Conservation (phyloP, 2,113 vertebrate genomes). For the Hydrochoerus hydrochaeris region DNA sequence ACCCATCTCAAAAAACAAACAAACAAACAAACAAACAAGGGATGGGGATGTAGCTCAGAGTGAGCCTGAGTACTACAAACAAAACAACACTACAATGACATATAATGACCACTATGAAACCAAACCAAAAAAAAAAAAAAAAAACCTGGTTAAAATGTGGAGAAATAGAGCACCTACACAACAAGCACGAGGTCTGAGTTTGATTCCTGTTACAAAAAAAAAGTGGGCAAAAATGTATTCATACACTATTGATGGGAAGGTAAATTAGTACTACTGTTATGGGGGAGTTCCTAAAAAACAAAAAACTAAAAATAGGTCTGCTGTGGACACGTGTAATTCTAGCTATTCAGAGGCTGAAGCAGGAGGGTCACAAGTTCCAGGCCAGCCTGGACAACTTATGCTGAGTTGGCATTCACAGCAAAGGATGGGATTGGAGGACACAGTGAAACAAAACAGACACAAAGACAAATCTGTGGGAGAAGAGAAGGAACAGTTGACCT, state of each 20-base stretch:
- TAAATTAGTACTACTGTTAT: not conserved
- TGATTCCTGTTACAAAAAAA: no score
- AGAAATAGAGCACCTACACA: no score
- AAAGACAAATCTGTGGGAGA: not conserved
- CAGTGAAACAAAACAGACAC: not conserved
- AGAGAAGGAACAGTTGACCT: not conserved
- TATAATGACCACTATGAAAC: not conserved
- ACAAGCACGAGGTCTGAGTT: no score
- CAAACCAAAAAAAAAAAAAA: not conserved
- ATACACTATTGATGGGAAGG: not conserved
- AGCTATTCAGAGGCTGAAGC: not conserved
- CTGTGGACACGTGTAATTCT: not conserved
- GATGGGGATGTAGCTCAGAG: not conserved
- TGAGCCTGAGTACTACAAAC: not conserved
- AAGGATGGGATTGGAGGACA: not conserved
- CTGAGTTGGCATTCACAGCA: not conserved
- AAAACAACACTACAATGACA: not conserved
- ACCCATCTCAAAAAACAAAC: not conserved
- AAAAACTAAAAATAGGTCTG: not conserved
- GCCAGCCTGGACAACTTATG: not conserved
- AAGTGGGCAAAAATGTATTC: not conserved
- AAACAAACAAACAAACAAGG: not conserved
- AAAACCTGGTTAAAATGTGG: not conserved
- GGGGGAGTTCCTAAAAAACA: not conserved
- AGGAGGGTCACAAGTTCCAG: not conserved